Evolutionary conservation across 53 echinoderm and acorn worm genomes (phyloP).

Genomic region (Zoroaster sp.): DNA sequence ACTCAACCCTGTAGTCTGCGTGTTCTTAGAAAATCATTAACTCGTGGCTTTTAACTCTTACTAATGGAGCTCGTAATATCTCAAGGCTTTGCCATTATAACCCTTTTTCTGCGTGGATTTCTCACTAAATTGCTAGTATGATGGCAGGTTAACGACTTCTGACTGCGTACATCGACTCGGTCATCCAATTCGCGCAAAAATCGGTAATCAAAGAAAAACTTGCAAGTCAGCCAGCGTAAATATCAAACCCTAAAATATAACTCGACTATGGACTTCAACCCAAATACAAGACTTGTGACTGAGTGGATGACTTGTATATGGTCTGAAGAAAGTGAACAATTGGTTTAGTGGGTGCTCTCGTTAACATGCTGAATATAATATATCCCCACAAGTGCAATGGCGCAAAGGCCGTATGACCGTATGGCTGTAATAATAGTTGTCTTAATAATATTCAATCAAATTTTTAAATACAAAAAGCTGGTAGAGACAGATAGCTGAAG

Average conservation of each 20-base stretch:
- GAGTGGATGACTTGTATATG: too few species aligned
- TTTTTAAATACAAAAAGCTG: too few species aligned
- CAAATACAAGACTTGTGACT: too few species aligned
- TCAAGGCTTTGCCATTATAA: neutral
- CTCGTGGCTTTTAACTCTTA: neutral
- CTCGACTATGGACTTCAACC: neutral
- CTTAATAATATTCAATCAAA: too few species aligned
- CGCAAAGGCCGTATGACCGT: too few species aligned
- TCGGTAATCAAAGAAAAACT: slow-evolving; percentile 32
- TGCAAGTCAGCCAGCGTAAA: neutral
- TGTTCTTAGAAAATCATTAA: slow-evolving; percentile 7
- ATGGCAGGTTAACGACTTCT: neutral
- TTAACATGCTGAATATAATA: too few species aligned
- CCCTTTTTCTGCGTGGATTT: neutral
- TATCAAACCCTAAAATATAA: neutral
- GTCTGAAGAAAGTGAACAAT: too few species aligned
- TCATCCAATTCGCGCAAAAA: neutral
- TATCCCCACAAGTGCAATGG: too few species aligned
- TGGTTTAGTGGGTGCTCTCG: too few species aligned
- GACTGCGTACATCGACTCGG: neutral
- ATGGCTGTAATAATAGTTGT: too few species aligned
- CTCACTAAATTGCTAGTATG: neutral
- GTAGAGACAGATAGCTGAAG: too few species aligned
- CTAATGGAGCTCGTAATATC: neutral
- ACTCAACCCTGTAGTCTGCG: too few species aligned